Evolutionary conservation across 2,888 invertebrate genomes (phyloP).

Genomic region (Tyria jacobaeae): DNA sequence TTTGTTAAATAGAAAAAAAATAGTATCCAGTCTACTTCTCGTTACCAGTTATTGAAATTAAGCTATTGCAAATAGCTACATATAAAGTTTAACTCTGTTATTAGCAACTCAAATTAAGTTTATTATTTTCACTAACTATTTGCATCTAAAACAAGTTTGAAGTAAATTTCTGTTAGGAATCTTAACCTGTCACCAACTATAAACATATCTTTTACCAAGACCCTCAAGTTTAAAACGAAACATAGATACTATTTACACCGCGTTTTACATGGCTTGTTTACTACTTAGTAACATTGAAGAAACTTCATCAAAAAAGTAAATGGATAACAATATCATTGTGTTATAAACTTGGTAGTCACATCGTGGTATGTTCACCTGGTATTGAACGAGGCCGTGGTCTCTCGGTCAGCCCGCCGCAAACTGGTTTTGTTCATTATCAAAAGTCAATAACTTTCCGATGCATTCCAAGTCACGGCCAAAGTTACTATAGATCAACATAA

Average conservation of each 20-base stretch:
- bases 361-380: constrained; percentile 68
- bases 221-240: constrained; percentile 37
- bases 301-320: constrained; percentile 55
- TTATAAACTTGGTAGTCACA: constrained; percentile 50
- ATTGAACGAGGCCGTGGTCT: constrained; percentile 81
- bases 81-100: background rate
- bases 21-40: constrained; percentile 41
- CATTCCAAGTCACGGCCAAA: constrained; percentile 83
- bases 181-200: constrained; percentile 68
- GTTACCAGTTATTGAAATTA: background rate
- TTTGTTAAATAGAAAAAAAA: constrained; percentile 31
- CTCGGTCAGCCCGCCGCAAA: constrained; percentile 82
- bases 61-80: background rate
- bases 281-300: constrained; percentile 21
- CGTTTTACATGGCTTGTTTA: constrained; percentile 63
- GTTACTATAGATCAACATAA: constrained; percentile 70
- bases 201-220: constrained; percentile 61
- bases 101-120: background rate
- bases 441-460: constrained; percentile 86
- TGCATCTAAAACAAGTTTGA: background rate
- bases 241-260: constrained; percentile 32
- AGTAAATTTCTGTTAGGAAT: constrained; percentile 49
- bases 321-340: constrained; percentile 58
- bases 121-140: background rate
- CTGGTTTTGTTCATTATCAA: constrained; percentile 85